Percentiles rank a stretch among this genome's conserved stretches.
These are phyloP conservation scores for Ctena decussata DNA, from an alignment of 2,888 invertebrate species.

Conservation along the genomic window DNA sequence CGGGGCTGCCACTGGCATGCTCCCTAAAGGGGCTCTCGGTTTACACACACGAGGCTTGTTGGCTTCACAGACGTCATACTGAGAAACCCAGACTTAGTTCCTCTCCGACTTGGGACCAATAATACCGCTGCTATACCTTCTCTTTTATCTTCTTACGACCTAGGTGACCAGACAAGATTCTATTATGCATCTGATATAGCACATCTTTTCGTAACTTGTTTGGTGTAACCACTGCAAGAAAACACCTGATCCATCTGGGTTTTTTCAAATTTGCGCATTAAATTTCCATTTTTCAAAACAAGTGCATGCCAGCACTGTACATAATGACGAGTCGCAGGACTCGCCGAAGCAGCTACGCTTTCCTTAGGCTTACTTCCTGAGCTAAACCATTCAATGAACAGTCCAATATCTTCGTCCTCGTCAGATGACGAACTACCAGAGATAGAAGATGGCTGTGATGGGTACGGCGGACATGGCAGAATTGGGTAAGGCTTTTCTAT, in stretches of 20 bases:
- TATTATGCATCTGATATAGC: conserved; percentile 30
- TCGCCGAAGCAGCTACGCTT: no score
- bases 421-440: no score
- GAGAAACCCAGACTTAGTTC: conserved; percentile 26
- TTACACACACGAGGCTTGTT: no score
- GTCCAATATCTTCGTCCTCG: conserved; percentile 31
- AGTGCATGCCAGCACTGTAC: conserved; percentile 26
- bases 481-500: no score
- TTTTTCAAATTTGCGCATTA: conserved; percentile 25
- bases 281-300: conserved; percentile 31
- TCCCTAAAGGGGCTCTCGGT: no score
- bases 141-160: conserved; percentile 47
- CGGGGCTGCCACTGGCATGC: no score
- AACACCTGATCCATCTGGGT: conserved; percentile 15
- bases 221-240: conserved; percentile 42
- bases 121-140: conserved; percentile 23
- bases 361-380: no score
- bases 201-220: conserved; percentile 17
- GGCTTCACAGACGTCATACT: conserved; percentile 51
- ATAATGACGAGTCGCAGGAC: conserved; percentile 34
- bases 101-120: conserved; percentile 47
- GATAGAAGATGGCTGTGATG: no score
- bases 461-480: no score
- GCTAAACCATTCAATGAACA: conserved; percentile 8
- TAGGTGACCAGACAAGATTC: conserved; percentile 37